Evolutionary conservation across 92 coral and sea anemone genomes (phyloP), one percentile per base, ranked within the genome.

Genomic region (Paramuricea clavata): DNA sequence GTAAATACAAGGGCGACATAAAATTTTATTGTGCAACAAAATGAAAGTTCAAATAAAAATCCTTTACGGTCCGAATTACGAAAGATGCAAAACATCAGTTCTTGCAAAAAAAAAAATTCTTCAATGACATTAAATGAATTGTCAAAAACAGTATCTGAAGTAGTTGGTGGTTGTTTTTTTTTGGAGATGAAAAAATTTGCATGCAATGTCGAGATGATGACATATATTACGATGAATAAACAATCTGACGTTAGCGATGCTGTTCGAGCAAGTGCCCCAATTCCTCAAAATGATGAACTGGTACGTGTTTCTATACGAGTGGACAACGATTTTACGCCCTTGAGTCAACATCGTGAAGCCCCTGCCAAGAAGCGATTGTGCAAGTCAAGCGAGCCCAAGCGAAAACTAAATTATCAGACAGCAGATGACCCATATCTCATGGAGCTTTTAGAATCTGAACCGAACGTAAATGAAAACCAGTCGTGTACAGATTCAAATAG

Each of bases 151-250:
- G 76, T 69, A 6, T 69, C 19, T 34, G 26, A 1, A 15, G 21
- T 12, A 11, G 76, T 69, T 69, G 76, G 76, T 27, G 49, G 76
- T n/a, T n/a, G 22, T 69, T 69, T 39, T 69, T 31, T 69, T n/a
- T 19, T 19, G 49, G 76, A 33, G 44, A 31, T 16, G 44, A 10
- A 44, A 69, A 39, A 34, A 2, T 69, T 69, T 47, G 76, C 15
- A 3, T 69, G 12, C 76, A 69, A 69, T 69, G 31, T 39, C 76
- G 76, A 19, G 76, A 69, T 34, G 76, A 69, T 9, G 76, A 69
- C 76, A 69, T 69, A 22, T 15, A 47, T 69, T 0, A 69, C 76
- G 16, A 34, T 69, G 49, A n/a, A 31, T 11, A 69, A 69, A 31
- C 43, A 69, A 34, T 31, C 44, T 19, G 76, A 69, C 17, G 32